A percentile compares a stretch with the other conserved stretches of the same genome.
Evolutionary conservation across 1,140 invertebrate species (phyloP).

Genomic region (Aporrectodea caliginosa): DNA sequence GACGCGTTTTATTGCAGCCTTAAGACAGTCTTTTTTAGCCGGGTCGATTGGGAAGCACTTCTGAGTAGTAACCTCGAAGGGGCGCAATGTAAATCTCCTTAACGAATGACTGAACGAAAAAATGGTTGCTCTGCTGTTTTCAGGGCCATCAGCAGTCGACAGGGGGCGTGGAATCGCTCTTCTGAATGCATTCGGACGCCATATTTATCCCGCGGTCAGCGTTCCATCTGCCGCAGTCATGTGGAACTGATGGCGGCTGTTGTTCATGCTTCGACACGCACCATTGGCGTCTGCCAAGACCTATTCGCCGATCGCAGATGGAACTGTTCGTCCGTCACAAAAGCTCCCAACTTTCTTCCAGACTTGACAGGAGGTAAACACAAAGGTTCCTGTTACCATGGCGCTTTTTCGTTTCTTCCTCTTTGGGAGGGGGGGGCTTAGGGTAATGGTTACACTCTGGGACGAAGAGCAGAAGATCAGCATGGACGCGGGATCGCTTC

Average conservation of each 20-base stretch:
- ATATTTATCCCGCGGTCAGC: neutral
- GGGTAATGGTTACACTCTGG: neutral
- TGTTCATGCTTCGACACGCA: slow-evolving; percentile 64
- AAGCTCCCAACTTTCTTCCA: slow-evolving; percentile 74
- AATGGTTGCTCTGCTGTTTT: neutral
- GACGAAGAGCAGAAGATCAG: too few species aligned
- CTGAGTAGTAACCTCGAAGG: neutral
- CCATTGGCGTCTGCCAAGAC: slow-evolving; percentile 66
- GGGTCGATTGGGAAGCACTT: too few species aligned
- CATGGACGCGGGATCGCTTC: too few species aligned
- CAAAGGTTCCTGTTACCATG: too few species aligned
- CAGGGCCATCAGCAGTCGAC: neutral
- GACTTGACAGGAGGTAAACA: slow-evolving; percentile 69
- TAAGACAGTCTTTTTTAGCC: too few species aligned
- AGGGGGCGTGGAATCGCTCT: neutral
- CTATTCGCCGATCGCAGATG: slow-evolving; percentile 70
- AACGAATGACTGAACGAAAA: too few species aligned
- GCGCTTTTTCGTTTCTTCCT: too few species aligned
- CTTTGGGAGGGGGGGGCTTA: too few species aligned
- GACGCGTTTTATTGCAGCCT: too few species aligned
- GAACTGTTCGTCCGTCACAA: slow-evolving; percentile 74
- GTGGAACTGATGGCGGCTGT: slow-evolving; percentile 72
- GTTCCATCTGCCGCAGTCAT: slow-evolving; percentile 60
- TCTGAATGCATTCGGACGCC: slow-evolving; percentile 3
- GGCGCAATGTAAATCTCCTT: neutral